Evolutionary conservation across 2,797 vertebrate species (phyloP), one percentile per base, ranked within the genome.

Genomic region (Petrocephalus sullivani): DNA sequence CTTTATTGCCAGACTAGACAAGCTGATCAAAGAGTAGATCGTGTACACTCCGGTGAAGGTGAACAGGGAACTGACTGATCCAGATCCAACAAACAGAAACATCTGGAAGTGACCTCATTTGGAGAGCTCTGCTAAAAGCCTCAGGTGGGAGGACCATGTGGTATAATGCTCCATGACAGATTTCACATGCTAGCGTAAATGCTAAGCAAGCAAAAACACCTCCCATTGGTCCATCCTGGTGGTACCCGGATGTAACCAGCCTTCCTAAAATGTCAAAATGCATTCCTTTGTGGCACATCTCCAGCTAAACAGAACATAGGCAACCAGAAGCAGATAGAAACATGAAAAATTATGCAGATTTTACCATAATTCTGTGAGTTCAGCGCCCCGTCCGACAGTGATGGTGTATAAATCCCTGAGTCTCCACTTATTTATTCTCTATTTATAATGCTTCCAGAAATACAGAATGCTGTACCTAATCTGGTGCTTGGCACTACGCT

Each of bases 371-470:
- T 21, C 41, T 49, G 19, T 81, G 75, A 81, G n/a, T 46, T 81
- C 75, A 9, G 75, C 46, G 75, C 37, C n/a, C 75, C 49, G 41
- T n/a, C 19, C 2, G 49, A 49, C 41, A 49, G 9, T 49, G 19
- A 49, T n/a, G 19, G 41, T 49, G 19, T 49, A 49, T 46, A 49
- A 46, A 41, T 78, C 37, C 28, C 28, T 28, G 0, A 16, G 33
- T 4, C 67, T 71, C 67, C 67, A 71, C 33, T 71, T 81, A 9
- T 49, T 3, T 81, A 81, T 81, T 49, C 75, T 81, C 75, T 81
- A 81, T 81, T 81, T 81, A 81, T 46, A 81, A 81, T 49, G 75
- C 37, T 81, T 81, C 64, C 64, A 71, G 61, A 67, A 71, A 71
- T 71, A 71, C 10, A 37, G 28, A 71, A 71, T 41, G 67, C 67